Evolutionary conservation across 2,888 invertebrate species (phyloP), one percentile per base, ranked within the genome.

Genomic region (Limnephilus auricula): DNA sequence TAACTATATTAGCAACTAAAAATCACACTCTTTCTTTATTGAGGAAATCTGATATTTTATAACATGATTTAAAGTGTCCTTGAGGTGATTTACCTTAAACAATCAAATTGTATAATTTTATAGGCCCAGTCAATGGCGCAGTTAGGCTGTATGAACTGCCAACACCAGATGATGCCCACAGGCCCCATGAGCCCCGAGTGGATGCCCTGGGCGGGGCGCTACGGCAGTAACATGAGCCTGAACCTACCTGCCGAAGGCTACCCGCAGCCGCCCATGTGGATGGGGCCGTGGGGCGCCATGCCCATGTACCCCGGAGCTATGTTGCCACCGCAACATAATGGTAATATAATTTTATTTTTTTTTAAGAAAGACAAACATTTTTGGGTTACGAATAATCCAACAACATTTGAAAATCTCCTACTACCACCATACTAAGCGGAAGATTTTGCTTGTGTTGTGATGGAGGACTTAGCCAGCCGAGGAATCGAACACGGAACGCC

Each of bases 121-220:
- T 94, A 97, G 97, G 97, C 97, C 0, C 97, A 97, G 93, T 97
- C 97, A 0, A 96, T 97, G 96, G 97, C 97, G 0, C 97, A 97
- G 89, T 94, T 97, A 12, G 97, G 96, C 94, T 97, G 96, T 93
- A 96, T 96, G 45, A 95, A 96, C 86, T 97, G 97, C 93, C 95
- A 95, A 93, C 95, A 94, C 91, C 95, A 94, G 93, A 92, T 94
- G 94, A 40, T 94, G 94, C 12, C 50, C 25, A n/a, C 10, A 2
- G 90, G 94, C 94, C 94, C 93, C 94, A 94, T 94, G 94, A 93
- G 94, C 94, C 78, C 85, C 91, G 93, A 86, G 93, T 94, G 87
- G 94, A 94, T 90, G 89, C 94, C 94, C 4, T 95, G 95, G 95
- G 93, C 93, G 83, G 93, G 93, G 15, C 93, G 94, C 10, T 94